Evolutionary conservation across 2,888 invertebrate genomes (phyloP), one percentile per base, ranked within the genome.

Genomic region (Palloptera scutellata): DNA sequence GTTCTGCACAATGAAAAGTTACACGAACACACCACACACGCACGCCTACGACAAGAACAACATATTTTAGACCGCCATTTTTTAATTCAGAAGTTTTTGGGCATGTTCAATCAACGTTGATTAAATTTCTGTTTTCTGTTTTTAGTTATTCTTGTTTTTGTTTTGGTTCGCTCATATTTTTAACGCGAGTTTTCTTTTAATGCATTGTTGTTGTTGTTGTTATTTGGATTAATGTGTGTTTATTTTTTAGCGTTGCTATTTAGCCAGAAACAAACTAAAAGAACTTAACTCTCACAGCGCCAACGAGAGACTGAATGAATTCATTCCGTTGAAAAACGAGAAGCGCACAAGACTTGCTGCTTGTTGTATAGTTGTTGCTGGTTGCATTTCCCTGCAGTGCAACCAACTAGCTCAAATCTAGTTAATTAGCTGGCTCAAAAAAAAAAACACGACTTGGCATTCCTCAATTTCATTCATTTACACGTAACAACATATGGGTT

Each of bases 231-330:
- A 12, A 1, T 9, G n/a, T 48, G 13, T 20, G 13, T 48, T 48
- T n/a, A n/a, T n/a, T 30, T 42, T 45, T 19, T 30, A 15, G 19
- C 20, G 19, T 40, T 42, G 52, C 12, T 45, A 65, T 54, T 48
- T 65, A n/a, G 41, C 17, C 41, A 65, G 57, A 61, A 63, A 66
- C 63, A 41, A 65, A 57, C 30, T 40, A 53, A 67, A 62, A 70
- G 64, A 60, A 68, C 66, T 70, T 63, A 57, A 61, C 71, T 58
- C 70, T 70, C 66, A 61, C 66, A 70, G 64, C 51, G 68, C 66
- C 70, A 68, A 61, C 71, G 69, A 71, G 70, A 71, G 68, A 71
- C 71, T 71, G 59, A 70, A 70, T 42, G 54, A 67, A 67, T 69
- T 55, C 54, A 30, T 30, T 30, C 30, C 30, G 30, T 30, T 30